These are phyloP conservation scores for Cathartes aura DNA, from an alignment of 2,113 vertebrate species.

Conservation along the genomic window DNA sequence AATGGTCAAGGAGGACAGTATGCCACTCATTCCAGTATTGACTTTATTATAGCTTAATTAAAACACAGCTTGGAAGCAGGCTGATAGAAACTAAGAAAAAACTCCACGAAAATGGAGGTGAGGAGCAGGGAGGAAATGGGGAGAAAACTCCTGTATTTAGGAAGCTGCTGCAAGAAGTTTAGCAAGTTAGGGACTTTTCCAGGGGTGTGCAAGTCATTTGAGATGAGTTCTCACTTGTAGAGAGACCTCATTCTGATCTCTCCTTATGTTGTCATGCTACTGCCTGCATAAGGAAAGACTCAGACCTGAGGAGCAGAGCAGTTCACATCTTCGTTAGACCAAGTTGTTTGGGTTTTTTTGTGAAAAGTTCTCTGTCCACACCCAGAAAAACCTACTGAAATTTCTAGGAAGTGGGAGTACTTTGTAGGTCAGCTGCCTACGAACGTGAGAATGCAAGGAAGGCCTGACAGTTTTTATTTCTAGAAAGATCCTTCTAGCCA, in stretches of 20 bases:
- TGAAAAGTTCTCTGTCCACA: neutral
- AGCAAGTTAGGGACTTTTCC: neutral
- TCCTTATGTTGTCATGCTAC: neutral
- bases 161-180: neutral
- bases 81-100: neutral
- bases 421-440: neutral
- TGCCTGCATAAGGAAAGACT: neutral
- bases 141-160: neutral
- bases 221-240: neutral
- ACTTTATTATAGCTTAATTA: neutral
- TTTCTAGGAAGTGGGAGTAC: neutral
- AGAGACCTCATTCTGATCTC: neutral
- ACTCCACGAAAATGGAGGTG: neutral
- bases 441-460: neutral
- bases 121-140: neutral
- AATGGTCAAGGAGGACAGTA: neutral
- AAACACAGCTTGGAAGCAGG: neutral
- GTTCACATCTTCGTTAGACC: neutral
- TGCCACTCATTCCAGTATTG: neutral
- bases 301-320: neutral
- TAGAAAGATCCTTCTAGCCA: slow-evolving; percentile 11
- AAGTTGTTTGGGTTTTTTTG: neutral
- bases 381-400: neutral
- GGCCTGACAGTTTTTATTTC: slow-evolving; percentile 45
- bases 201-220: neutral